Evolutionary conservation across 2,888 invertebrate species (phyloP), one percentile per base, ranked within the genome.

Genomic region (Pseudolycoriella hygida): DNA sequence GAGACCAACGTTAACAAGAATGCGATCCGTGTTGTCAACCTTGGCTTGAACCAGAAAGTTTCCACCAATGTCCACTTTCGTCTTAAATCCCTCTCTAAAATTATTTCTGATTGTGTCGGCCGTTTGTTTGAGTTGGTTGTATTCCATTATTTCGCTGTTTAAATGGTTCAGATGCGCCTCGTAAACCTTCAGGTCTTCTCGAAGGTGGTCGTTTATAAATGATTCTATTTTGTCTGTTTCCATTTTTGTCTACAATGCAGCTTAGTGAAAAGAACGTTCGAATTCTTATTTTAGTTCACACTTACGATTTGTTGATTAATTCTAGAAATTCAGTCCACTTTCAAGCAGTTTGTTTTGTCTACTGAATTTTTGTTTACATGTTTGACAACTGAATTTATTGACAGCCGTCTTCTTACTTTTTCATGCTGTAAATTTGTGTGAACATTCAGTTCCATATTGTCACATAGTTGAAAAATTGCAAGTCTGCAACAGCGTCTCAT

Each of bases 41-140:
- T 75, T 67, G 0, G 85, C 85, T 60, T 87, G 80, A 59, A 84
- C 77, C 55, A 83, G 89, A 52, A 87, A 80, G 59, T 81, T 83
- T 53, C 81, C 80, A n/a, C 89, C 89, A 25, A 90, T 64, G 58
- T 89, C 83, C 19, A 89, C 72, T 64, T 79, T 72, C 0, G 80
- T 78, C 55, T 78, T 78, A 43, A 78, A 67, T 20, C 71, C 71
- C 49, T 67, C 65, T 4, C 72, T 68, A 41, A 73, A 67, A 1
- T 70, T 57, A 3, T 67, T 64, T 31, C 70, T 69, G 3, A 85
- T 62, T 0, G 77, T 73, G 57, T 77, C 72, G 17, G 88, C 71
- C 1, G 76, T 70, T 46, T 76, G 77, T 58, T 79, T 77, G 40
- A 88, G 68, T 55, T 86, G 82, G 8, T 77, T 61, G 49, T 79